Evolutionary conservation across 2,113 vertebrate species (phyloP), one percentile per base, ranked within the genome.

Genomic region (Diphyllodes magnificus): DNA sequence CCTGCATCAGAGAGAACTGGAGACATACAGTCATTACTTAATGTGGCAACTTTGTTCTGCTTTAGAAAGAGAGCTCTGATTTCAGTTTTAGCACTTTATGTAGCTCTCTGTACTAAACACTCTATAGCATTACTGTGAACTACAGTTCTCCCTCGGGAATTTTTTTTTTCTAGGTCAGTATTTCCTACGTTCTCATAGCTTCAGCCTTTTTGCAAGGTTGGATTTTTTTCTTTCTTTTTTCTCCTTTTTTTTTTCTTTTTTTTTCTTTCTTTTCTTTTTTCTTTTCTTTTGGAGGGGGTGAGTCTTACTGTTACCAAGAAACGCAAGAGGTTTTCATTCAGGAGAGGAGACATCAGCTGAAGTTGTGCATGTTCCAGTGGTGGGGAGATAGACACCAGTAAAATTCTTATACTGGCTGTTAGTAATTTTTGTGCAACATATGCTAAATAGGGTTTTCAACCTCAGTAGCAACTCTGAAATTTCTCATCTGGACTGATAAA

Each of bases 401-500:
- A 82, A 91, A 54, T 81, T 51, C 16, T 85, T 31, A 30, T 2
- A n/a, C 7, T 42, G 17, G 9, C 45, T 65, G 3, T 72, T 88
- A n/a, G 28, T 73, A 42, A 35, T 82, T 81, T 85, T 86, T 91
- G 33, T 71, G 37, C 17, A 76, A 22, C 3, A 2, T 61, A 44
- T 13, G 8, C 51, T 69, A 73, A 59, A 66, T 9, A 56, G 15
- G 33, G 28, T 37, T 66, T 92, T 91, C 54, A 83, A 2, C 19
- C 35, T 76, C 28, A 45, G 44, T 13, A 44, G 18, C 47, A 79
- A 50, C 44, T 77, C 54, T 78, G 57, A 70, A 86, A 82, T 44
- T 69, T 93, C 39, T 68, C 68, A 33, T 61, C 68, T 72, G 27
- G 27, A 56, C 61, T 76, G 79, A 88, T 84, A 82, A 83, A 93